phyloP scores from a whole-genome alignment of 35 echinoderm and acorn worm genomes.

The Patiria miniata region DNA sequence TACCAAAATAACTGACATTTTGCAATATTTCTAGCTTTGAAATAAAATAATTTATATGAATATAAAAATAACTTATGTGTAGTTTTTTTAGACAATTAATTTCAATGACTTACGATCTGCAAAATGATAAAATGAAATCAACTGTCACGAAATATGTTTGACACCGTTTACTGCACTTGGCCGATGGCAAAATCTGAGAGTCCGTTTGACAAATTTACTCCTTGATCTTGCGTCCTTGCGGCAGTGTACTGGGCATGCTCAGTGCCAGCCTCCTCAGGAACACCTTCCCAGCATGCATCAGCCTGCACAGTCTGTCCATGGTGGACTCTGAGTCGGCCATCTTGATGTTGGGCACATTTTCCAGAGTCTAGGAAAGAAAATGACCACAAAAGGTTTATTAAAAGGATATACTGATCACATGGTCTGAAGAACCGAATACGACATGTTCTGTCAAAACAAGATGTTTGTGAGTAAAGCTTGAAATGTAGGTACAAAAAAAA shows the following conservation, averaged over 20 bases:
- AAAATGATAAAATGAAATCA: no score
- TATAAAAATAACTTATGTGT: no score
- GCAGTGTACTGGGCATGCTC: neutral
- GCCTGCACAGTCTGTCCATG: slow-evolving; percentile 3
- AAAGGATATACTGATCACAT: neutral
- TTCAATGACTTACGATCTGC: no score
- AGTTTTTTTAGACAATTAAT: no score
- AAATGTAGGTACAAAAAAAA: no score
- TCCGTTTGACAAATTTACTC: neutral
- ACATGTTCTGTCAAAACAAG: neutral
- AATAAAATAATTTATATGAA: no score
- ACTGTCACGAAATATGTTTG: no score
- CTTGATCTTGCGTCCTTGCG: neutral
- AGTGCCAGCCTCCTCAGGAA: neutral
- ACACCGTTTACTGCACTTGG: no score
- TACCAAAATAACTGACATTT: no score
- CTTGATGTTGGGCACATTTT: neutral
- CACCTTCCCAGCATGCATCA: slow-evolving; percentile 12
- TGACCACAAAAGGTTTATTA: neutral
- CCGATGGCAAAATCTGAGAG: no score
- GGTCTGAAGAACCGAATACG: no score
- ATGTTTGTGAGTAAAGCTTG: neutral
- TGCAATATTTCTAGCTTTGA: no score
- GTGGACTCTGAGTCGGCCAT: neutral
- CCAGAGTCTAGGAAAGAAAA: neutral